phyloP scores from a whole-genome alignment of 1,140 invertebrate genomes.

The Matsumurasca onukii region DNA sequence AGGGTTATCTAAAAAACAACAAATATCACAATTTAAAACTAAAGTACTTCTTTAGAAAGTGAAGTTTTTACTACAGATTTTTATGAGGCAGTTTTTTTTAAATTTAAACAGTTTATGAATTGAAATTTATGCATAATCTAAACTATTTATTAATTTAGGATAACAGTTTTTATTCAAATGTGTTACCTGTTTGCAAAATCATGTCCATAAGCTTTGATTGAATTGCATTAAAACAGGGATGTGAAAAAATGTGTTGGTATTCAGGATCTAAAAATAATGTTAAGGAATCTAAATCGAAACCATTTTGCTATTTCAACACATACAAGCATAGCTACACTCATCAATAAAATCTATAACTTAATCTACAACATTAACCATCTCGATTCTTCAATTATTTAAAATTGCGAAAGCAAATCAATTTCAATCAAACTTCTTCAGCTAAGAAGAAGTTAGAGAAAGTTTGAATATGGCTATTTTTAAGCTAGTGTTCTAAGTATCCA shows the following conservation, averaged over 20 bases:
- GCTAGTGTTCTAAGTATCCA: too few relatives aligned
- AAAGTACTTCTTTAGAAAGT: constrained; percentile 23
- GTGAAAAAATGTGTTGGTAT: constrained; percentile 60
- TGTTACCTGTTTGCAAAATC: constrained; percentile 62
- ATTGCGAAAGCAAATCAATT: too few relatives aligned
- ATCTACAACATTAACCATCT: too few relatives aligned
- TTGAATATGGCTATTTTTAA: too few relatives aligned
- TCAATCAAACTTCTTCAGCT: too few relatives aligned
- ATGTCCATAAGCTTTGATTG: constrained; percentile 70
- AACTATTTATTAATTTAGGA: background rate
- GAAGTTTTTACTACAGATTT: background rate
- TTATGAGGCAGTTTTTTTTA: too few relatives aligned
- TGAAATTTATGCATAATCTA: too few relatives aligned
- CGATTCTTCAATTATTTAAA: too few relatives aligned
- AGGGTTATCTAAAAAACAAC: constrained; percentile 60
- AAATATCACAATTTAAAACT: constrained; percentile 15
- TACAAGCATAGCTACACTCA: too few relatives aligned
- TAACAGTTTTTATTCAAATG: constrained; percentile 26
- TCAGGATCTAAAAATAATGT: constrained; percentile 42
- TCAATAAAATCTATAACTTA: too few relatives aligned
- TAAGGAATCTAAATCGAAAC: constrained; percentile 18
- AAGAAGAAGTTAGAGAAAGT: too few relatives aligned
- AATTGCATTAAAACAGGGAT: constrained; percentile 68
- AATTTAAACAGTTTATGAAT: too few relatives aligned
- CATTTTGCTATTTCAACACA: background rate